A percentile compares a stretch with the other conserved stretches of the same genome.
Conservation (phyloP, 2,797 vertebrate genomes). For the Enteromius treurensis region DNA sequence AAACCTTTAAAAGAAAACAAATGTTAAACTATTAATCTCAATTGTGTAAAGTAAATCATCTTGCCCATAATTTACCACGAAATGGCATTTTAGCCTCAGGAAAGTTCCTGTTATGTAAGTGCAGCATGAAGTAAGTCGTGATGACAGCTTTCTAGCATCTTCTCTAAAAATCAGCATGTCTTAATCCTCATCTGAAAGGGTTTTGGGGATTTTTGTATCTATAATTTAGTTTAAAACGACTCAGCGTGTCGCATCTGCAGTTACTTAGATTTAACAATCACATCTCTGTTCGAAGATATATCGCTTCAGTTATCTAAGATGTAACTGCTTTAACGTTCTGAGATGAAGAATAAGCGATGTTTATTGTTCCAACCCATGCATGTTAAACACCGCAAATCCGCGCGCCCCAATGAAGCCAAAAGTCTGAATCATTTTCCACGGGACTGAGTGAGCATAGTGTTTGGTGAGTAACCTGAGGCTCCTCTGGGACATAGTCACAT, state of each 20-base stretch:
- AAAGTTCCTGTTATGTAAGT: background rate
- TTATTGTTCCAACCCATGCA: background rate
- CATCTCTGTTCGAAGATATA: background rate
- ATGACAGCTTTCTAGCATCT: background rate
- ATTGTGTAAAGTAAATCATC: background rate
- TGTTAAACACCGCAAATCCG: background rate
- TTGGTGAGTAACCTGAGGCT: slow-evolving; percentile 13
- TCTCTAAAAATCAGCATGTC: background rate
- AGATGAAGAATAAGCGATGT: slow-evolving; percentile 2
- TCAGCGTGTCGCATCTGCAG: background rate
- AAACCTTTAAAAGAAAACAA: no score
- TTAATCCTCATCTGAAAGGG: background rate
- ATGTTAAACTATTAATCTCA: background rate
- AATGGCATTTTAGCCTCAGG: background rate
- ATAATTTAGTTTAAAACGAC: background rate
- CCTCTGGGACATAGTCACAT: background rate
- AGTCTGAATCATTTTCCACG: background rate
- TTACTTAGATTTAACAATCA: background rate
- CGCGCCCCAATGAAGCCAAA: background rate
- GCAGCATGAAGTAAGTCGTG: background rate
- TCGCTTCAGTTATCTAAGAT: background rate
- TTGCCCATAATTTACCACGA: background rate
- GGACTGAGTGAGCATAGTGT: background rate
- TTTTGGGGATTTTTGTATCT: background rate
- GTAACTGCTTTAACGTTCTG: background rate